These are phyloP conservation scores for Tetropium fuscum DNA, from an alignment of 2,888 invertebrate species.

Conservation along the genomic window DNA sequence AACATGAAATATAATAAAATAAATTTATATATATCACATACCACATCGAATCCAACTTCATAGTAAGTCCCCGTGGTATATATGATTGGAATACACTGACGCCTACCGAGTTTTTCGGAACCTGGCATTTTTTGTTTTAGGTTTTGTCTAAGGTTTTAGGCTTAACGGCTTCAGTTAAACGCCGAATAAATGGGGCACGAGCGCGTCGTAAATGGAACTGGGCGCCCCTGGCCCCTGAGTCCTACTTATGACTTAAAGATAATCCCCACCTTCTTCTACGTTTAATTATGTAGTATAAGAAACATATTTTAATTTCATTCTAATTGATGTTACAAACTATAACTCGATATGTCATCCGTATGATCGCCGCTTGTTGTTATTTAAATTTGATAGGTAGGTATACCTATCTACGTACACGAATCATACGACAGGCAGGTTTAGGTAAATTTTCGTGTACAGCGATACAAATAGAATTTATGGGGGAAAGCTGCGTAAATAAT, in stretches of 20 bases:
- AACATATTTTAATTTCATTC: no score
- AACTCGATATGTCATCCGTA: background rate
- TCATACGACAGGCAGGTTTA: no score
- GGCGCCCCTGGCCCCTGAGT: background rate
- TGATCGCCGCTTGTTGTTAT: no score
- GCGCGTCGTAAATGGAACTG: constrained; percentile 2
- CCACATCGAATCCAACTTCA: constrained; percentile 89
- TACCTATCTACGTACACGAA: no score
- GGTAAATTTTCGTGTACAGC: no score
- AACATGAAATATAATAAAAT: no score
- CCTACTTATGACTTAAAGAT: constrained; percentile 26
- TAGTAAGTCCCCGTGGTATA: constrained; percentile 85
- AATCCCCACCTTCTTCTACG: constrained; percentile 18
- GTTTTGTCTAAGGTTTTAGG: background rate
- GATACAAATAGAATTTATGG: no score
- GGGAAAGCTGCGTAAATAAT: no score
- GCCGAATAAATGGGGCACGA: constrained; percentile 9
- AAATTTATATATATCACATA: constrained; percentile 67
- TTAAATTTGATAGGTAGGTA: no score
- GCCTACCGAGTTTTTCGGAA: constrained; percentile 64
- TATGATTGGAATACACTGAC: constrained; percentile 81
- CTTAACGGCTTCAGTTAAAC: constrained; percentile 5
- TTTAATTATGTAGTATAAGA: background rate
- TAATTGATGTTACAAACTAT: no score
- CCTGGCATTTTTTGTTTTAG: constrained; percentile 54